Percentiles rank a stretch among this genome's conserved stretches.
phyloP scores from a whole-genome alignment of 2,888 invertebrate genomes.

The Pelosia muscerda region DNA sequence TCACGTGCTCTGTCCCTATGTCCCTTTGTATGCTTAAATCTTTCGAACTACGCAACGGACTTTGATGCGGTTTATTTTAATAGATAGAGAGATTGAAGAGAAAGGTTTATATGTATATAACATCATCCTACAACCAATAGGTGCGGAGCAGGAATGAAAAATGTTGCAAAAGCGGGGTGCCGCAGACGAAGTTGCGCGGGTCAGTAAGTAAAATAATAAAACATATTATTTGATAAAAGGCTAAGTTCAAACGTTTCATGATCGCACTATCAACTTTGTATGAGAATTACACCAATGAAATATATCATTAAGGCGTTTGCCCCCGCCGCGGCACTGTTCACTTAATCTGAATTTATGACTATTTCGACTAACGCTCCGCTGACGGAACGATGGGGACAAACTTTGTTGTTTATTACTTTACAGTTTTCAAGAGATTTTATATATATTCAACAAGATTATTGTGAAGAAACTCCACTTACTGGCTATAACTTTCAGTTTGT shows the following conservation, averaged over 20 bases:
- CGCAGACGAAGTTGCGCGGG: no score
- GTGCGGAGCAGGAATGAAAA: no score
- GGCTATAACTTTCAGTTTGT: conserved; percentile 7
- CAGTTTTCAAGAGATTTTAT: conserved; percentile 18
- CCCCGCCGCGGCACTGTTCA: conserved; percentile 32
- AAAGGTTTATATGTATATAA: no score
- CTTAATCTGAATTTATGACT: conserved; percentile 50
- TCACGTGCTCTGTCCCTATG: no score
- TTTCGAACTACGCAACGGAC: no score
- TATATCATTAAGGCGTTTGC: conserved; percentile 46
- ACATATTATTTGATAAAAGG: conserved; percentile 13
- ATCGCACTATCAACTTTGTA: conserved; percentile 27
- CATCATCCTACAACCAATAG: no score
- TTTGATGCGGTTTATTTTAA: no score
- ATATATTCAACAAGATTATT: conserved; percentile 21
- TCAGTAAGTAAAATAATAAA: no score
- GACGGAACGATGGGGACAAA: conserved; percentile 30
- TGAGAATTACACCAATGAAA: conserved; percentile 38
- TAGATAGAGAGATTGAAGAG: no score
- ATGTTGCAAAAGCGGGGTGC: no score
- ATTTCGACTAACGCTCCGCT: conserved; percentile 27
- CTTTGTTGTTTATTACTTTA: conserved; percentile 33
- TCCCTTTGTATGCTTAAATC: no score
- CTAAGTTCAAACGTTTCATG: conserved; percentile 16
- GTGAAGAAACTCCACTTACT: neutral